Evolutionary conservation across 2,888 invertebrate genomes (phyloP), one percentile per base, ranked within the genome.

Genomic region (Tipula vernalis): DNA sequence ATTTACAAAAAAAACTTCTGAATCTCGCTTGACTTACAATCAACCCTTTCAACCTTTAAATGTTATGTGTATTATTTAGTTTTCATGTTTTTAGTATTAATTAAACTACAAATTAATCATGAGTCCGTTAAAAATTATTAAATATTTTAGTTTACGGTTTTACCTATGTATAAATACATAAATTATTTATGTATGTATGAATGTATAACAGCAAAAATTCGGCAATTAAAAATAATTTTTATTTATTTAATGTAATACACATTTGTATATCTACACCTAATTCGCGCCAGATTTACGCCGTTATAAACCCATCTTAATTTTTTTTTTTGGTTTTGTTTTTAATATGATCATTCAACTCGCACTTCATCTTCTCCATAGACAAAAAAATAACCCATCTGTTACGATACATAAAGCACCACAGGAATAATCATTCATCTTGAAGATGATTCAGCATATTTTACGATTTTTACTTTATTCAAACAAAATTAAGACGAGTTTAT

Each of bases 271-370:
- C n/a, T 51, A 51, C 51, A 6, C 10, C 6, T 51, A 39, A 6
- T 57, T 57, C 51, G 4, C 51, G 15, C 51, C 15, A 57, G 71
- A 18, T 28, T 28, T 28, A 28, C 13, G 10, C 71, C 71, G 71
- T 71, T 71, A 71, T 71, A 71, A 71, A 71, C 12, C 71, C 28
- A 71, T 71, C 71, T 71, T 28, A 28, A 28, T 18, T 10, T 71
- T 51, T 1, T 51, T 44, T 44, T 12, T 39, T 39, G 1, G 5
- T 39, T 6, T n/a, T n/a, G n/a, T n/a, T n/a, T 15, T 71, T 28
- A 71, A 71, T 71, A 71, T 71, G 71, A 71, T 71, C 71, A 71
- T 71, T 71, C 71, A 71, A 71, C 71, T 71, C 71, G 71, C 71
- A 28, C 18, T 71, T 71, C 71, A 71, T 71, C 71, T 71, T 71